Base-by-base conservation (phyloP, 2,797 vertebrate species). In the Microctenopoma stevenorrisi region DNA sequence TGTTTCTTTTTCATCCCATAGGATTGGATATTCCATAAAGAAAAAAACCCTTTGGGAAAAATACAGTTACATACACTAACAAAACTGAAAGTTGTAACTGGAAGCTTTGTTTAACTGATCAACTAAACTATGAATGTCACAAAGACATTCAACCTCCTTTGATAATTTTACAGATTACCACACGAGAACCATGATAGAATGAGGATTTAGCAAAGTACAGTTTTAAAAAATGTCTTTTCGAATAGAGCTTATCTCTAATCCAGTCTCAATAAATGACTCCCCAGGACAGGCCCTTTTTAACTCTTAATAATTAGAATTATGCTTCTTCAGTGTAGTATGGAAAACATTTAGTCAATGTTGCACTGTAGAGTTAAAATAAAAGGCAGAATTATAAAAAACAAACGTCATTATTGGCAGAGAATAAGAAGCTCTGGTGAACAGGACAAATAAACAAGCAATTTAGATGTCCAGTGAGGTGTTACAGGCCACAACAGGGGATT, bases 371-470 rank as follows among this genome's bases (percentile, higher is more conserved):
- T 37, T 7, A 13, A 40, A 40, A 40, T 37, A 11, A 38, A 58
- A 47, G 11, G 47, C 38, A 18, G 60, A 49, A 59, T 61, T 14
- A 61, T 54, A 57, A 14, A 62, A 72, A 55, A 14, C 58, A 22
- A 26, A 37, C 33, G 35, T 49, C 48, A 65, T 64, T 71, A 74
- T 55, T 62, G 73, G 53, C 7, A 55, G 44, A 52, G 44, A 79
- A 73, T 42, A 72, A 79, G 58, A 25, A 64, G 63, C n/a, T 48
- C 16, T 44, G 52, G 51, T 18, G 35, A 82, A 64, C 51, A 64
- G 59, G 51, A 75, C 56, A 78, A 84, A 81, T 50, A 73, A 75
- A 70, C 56, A 65, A 86, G 54, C 72, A 69, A 77, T 88, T 81
- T 72, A 80, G 84, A 60, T 61, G 69, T 65, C 78, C 73, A 72